Base-by-base conservation (phyloP, 2,888 invertebrate genomes). In the Trisateles emortualis region DNA sequence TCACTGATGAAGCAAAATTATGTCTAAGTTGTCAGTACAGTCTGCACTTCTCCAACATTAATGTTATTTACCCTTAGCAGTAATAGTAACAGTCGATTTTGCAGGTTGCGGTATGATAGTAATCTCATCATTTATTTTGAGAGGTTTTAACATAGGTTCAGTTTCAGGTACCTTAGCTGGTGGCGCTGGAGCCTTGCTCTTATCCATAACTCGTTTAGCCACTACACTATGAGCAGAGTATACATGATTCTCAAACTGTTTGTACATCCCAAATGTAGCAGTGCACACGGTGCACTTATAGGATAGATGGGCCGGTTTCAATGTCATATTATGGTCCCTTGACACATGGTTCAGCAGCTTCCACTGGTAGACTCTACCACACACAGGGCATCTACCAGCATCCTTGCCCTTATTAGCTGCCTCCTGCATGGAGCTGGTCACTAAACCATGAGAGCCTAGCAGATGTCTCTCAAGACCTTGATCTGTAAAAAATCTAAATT, bases 231-330 rank as follows among this genome's bases (percentile, higher is more conserved):
- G 98, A 46, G 98, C 98, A 30, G 98, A 97, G 83, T 98, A 98
- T 2, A 98, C 98, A 86, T 98, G 98, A 83, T 97, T 98, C 84
- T 98, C 98, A 82, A 98, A 98, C 78, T 98, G 97, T 92, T 98
- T 97, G 93, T 98, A 98, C 97, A 98, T 97, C 69, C 97, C 98
- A 84, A 98, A 98, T 14, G 98, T 98, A 51, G 98, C 98, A 52
- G 98, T 98, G 89, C 98, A 98, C 43, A 98, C 98, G 24, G 98
- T 98, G 88, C 98, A 98, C 89, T 98, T 98, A 94, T 98, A 98
- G 17, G 98, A 98, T 60, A 98, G 93, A 88, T 98, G 98, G 47
- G 98, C 98, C 14, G 98, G 98, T 84, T 98, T 98, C 70, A 98
- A 90, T 52, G 97, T 97, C 96, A 98, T 97, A 82, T 96, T 97